Evolutionary conservation across 2,888 invertebrate genomes (phyloP).

Genomic region (Yponomeuta malinellus): DNA sequence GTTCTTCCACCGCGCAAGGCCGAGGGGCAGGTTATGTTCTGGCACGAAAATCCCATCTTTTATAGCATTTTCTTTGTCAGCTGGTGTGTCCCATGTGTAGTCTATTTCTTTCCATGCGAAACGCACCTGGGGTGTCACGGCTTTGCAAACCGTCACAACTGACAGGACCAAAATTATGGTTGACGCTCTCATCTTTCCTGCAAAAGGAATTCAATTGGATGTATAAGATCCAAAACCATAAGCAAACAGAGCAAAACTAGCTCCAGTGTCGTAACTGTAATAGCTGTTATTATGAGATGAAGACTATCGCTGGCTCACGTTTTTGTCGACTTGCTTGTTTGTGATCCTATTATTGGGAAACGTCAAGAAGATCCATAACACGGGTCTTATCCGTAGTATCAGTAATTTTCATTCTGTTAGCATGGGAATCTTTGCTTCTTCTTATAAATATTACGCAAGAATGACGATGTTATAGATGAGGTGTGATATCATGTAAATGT

Average conservation of each 20-base stretch:
- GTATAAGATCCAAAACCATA: background rate
- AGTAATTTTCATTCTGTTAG: conserved; percentile 60
- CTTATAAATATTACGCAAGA: conserved; percentile 16
- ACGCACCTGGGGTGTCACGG: conserved; percentile 75
- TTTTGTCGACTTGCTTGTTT: conserved; percentile 45
- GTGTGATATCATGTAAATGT: background rate
- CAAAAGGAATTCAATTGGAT: conserved; percentile 4
- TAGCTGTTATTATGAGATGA: conserved; percentile 51
- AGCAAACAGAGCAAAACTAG: conserved; percentile 14
- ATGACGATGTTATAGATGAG: background rate
- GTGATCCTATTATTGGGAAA: conserved; percentile 65
- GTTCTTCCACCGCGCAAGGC: conserved; percentile 82
- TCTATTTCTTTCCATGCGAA: conserved; percentile 83
- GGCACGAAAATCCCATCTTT: conserved; percentile 76
- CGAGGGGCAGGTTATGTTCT: conserved; percentile 81
- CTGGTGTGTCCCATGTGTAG: conserved; percentile 79
- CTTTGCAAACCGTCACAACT: conserved; percentile 42
- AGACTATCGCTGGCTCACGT: conserved; percentile 55
- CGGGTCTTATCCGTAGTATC: conserved; percentile 41
- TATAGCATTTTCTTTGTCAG: conserved; percentile 77
- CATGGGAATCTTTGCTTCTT: conserved; percentile 43
- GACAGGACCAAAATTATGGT: conserved; percentile 43
- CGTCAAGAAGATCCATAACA: conserved; percentile 41
- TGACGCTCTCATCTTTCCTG: conserved; percentile 41
- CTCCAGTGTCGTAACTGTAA: conserved; percentile 37